A percentile compares a stretch with the other conserved stretches of the same genome.
Conservation (phyloP, 1,140 invertebrate species). For the Drosophila ficusphila region DNA sequence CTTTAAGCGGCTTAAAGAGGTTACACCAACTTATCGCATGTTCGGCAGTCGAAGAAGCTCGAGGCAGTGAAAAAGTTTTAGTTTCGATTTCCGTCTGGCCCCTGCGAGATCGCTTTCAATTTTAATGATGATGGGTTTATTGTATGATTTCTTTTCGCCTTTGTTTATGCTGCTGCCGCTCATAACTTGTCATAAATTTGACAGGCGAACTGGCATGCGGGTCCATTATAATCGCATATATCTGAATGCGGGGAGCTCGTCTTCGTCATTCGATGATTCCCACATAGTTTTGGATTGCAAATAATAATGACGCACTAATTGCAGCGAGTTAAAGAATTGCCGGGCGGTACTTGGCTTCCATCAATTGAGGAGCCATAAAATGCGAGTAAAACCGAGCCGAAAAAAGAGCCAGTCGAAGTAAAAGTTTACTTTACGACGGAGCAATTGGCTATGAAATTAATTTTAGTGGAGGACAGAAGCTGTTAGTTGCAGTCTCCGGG, state of each 20-base stretch:
- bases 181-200: slow-evolving; percentile 82
- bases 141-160: slow-evolving; percentile 50
- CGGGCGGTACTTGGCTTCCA: slow-evolving; percentile 26
- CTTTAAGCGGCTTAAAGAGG: slow-evolving; percentile 66
- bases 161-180: slow-evolving; percentile 76
- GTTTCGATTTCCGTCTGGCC: slow-evolving; percentile 26
- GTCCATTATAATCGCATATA: slow-evolving; percentile 50
- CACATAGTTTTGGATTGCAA: slow-evolving; percentile 78
- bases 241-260: slow-evolving; percentile 25
- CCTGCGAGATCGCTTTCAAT: slow-evolving; percentile 37
- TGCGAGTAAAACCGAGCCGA: slow-evolving; percentile 1
- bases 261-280: slow-evolving; percentile 38
- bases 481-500: slow-evolving; percentile 45
- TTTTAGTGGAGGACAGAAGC: slow-evolving; percentile 59
- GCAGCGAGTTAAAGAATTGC: slow-evolving; percentile 57
- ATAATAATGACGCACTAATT: slow-evolving; percentile 80
- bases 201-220: slow-evolving; percentile 65
- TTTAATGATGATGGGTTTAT: slow-evolving; percentile 59
- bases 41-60: slow-evolving; percentile 42
- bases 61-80: slow-evolving; percentile 29
- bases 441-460: slow-evolving; percentile 81
- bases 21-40: slow-evolving; percentile 65
- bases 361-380: slow-evolving; percentile 70
- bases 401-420: slow-evolving; percentile 16
- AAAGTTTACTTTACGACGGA: slow-evolving; percentile 66